These are phyloP conservation scores for Drosophila heteroneura DNA, from an alignment of 2,888 invertebrate genomes.

Conservation along the genomic window DNA sequence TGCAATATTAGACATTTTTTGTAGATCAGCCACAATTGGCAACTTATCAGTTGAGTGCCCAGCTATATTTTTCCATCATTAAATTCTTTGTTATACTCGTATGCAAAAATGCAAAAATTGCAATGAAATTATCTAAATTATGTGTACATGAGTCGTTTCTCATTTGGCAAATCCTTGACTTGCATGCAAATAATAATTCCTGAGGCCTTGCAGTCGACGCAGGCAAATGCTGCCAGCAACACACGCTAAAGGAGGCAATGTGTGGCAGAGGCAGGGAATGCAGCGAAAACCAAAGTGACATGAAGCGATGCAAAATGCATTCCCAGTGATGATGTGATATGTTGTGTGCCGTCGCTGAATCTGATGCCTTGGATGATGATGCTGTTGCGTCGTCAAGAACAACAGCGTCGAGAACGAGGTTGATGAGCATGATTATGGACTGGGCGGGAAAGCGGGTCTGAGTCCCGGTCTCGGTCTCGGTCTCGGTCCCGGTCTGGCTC, in stretches of 20 bases:
- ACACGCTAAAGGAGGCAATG: neutral
- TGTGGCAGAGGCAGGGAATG: constrained; percentile 35
- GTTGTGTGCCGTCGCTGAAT: constrained; percentile 53
- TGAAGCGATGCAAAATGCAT: constrained; percentile 82
- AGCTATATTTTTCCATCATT: neutral
- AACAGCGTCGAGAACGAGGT: constrained; percentile 51
- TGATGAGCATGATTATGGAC: constrained; percentile 66
- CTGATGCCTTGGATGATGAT: constrained; percentile 34
- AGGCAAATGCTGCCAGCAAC: constrained; percentile 30
- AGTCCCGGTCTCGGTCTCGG: neutral
- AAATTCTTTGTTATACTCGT: neutral
- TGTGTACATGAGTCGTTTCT: constrained; percentile 29
- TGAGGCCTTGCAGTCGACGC: neutral
- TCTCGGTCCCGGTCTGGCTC: neutral
- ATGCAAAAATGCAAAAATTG: neutral
- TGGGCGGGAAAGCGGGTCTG: neutral
- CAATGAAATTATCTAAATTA: constrained; percentile 1
- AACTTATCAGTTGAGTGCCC: neutral
- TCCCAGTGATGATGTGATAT: constrained; percentile 79
- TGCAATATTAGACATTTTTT: neutral
- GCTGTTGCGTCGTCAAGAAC: constrained; percentile 41
- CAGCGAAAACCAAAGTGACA: constrained; percentile 66
- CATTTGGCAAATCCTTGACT: constrained; percentile 53
- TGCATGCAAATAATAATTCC: constrained; percentile 37
- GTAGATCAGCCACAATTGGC: neutral